These are phyloP conservation scores for Ochropleura plecta DNA, from an alignment of 2,888 invertebrate genomes.

Conservation along the genomic window DNA sequence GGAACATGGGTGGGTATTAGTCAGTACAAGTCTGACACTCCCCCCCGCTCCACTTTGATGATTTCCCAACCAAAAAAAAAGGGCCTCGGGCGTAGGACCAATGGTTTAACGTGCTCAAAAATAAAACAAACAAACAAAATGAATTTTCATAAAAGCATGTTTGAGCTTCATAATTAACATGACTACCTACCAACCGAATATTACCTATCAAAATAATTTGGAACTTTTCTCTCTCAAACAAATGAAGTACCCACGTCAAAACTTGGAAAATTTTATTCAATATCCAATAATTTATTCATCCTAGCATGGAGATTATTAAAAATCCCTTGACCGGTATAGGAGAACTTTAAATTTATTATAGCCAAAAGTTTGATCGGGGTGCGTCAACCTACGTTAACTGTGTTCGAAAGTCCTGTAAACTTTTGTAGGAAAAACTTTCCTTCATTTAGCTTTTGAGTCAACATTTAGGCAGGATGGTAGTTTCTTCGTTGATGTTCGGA, in stretches of 20 bases:
- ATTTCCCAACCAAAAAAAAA: too few species aligned
- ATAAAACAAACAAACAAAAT: neutral
- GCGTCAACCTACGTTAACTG: slow-evolving; percentile 74
- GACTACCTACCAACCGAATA: slow-evolving; percentile 10
- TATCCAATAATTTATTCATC: slow-evolving; percentile 72
- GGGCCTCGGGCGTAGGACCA: neutral
- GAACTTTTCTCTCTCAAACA: slow-evolving; percentile 48
- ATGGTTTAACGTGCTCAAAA: neutral
- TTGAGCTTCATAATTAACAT: slow-evolving; percentile 17
- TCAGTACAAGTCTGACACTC: too few species aligned
- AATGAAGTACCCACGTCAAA: slow-evolving; percentile 54
- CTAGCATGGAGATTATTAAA: slow-evolving; percentile 70
- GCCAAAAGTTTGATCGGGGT: slow-evolving; percentile 70
- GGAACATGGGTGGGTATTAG: too few species aligned
- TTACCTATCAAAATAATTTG: slow-evolving; percentile 42
- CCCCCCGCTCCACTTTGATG: too few species aligned
- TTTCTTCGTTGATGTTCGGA: slow-evolving; percentile 4
- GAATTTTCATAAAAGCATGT: slow-evolving; percentile 4
- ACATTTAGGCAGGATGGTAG: slow-evolving; percentile 44
- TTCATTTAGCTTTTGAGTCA: slow-evolving; percentile 67
- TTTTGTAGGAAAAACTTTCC: slow-evolving; percentile 62
- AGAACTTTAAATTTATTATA: slow-evolving; percentile 77
- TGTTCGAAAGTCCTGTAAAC: slow-evolving; percentile 66
- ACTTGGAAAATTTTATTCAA: slow-evolving; percentile 66
- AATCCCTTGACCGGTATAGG: slow-evolving; percentile 75